These are phyloP conservation scores for Dinomys branickii DNA, from an alignment of 2,113 vertebrate genomes.

Conservation along the genomic window DNA sequence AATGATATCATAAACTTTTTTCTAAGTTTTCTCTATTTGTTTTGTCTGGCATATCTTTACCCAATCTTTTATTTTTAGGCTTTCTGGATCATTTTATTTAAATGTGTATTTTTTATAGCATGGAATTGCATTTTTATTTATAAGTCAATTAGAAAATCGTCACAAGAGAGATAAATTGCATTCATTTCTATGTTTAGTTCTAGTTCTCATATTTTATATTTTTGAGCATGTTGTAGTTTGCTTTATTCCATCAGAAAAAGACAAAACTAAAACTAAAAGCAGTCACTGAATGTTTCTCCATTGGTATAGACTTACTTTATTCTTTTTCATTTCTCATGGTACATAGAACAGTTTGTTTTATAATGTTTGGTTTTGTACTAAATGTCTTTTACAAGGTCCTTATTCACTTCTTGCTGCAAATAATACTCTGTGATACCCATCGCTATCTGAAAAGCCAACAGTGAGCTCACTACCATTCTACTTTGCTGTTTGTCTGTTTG, in stretches of 20 bases:
- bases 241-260: not conserved
- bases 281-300: not conserved
- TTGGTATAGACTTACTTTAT: not conserved
- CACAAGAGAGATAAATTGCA: not conserved
- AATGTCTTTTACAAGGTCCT: not conserved
- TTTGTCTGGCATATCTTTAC: not conserved
- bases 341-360: not conserved
- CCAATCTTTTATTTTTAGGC: not conserved
- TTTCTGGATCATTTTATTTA: slow-evolving; percentile 41
- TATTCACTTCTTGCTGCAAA: not conserved
- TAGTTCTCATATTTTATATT: not conserved
- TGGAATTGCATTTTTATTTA: not conserved
- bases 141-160: slow-evolving; percentile 21
- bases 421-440: not conserved
- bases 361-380: slow-evolving; percentile 1
- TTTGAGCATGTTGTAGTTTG: not conserved
- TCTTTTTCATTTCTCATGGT: not conserved
- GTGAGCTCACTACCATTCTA: not conserved
- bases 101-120: not conserved
- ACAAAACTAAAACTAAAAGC: not conserved
- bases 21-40: not conserved
- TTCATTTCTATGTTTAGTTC: not conserved
- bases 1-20: not conserved
- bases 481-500: not conserved
- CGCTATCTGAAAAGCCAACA: not conserved